Percentiles rank a stretch among this genome's conserved stretches.
These are phyloP conservation scores for Porites lobata DNA, from an alignment of 92 coral and sea anemone genomes.

Conservation along the genomic window DNA sequence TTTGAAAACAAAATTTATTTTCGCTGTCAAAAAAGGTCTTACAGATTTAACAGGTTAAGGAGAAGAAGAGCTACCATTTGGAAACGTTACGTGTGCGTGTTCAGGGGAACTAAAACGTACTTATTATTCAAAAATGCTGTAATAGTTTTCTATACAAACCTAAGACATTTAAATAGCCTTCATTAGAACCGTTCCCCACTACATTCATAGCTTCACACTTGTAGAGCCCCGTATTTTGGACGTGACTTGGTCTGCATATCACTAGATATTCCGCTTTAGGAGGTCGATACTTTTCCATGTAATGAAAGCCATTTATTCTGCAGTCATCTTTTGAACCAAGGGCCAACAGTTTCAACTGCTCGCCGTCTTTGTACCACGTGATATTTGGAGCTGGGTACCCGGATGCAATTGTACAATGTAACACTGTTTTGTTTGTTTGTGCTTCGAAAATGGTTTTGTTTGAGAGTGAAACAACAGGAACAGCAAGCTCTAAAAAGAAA, in stretches of 20 bases:
- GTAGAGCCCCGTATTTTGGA: slow-evolving; percentile 76
- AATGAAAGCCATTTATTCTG: slow-evolving; percentile 73
- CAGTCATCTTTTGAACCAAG: slow-evolving; percentile 47
- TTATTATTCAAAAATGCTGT: neutral
- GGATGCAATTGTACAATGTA: slow-evolving; percentile 69
- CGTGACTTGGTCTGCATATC: slow-evolving; percentile 78
- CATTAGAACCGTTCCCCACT: slow-evolving; percentile 30
- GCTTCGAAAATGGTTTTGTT: slow-evolving; percentile 71
- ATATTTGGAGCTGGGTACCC: slow-evolving; percentile 84
- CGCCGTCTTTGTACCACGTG: slow-evolving; percentile 85
- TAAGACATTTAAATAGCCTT: slow-evolving; percentile 73
- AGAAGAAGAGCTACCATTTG: neutral
- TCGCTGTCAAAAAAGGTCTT: no score
- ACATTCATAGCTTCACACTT: slow-evolving; percentile 74
- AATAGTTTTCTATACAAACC: slow-evolving; percentile 36
- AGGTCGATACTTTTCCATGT: slow-evolving; percentile 49
- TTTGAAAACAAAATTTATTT: no score
- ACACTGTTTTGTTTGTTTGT: slow-evolving; percentile 36
- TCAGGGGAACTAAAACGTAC: neutral
- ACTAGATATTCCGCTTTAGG: slow-evolving; percentile 64
- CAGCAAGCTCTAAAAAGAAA: slow-evolving; percentile 40
- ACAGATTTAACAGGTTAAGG: no score
- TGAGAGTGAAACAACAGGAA: slow-evolving; percentile 67
- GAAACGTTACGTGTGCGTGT: neutral
- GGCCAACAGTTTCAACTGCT: slow-evolving; percentile 52